phyloP scores from a whole-genome alignment of 2,113 vertebrate species.

The Rynchops niger region DNA sequence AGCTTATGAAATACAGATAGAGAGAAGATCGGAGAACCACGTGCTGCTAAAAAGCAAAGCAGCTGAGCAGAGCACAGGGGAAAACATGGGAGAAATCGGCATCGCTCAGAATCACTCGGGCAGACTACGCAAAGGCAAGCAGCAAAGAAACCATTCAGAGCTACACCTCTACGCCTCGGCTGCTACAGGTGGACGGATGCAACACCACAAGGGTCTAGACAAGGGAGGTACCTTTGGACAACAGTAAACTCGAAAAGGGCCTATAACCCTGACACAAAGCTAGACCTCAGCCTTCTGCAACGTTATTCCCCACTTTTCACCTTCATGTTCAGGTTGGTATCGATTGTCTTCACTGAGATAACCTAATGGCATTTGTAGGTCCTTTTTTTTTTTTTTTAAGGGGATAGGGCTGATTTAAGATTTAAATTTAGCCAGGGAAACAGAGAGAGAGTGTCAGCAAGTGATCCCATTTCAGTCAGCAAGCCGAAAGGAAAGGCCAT shows the following conservation, averaged over 20 bases:
- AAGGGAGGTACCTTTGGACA: neutral
- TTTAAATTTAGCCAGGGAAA: constrained; percentile 9
- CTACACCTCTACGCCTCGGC: neutral
- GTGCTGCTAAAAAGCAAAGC: neutral
- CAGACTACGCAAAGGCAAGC: neutral
- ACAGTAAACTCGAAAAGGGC: neutral
- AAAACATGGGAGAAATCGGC: neutral
- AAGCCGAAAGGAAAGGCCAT: neutral
- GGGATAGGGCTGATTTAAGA: neutral
- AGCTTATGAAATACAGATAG: neutral
- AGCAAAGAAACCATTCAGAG: neutral
- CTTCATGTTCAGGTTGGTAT: neutral
- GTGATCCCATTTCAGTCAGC: neutral
- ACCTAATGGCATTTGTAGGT: neutral
- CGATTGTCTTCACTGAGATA: neutral
- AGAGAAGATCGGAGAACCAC: neutral
- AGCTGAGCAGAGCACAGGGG: neutral
- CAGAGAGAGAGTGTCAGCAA: neutral
- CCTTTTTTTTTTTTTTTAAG: neutral
- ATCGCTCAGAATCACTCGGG: neutral
- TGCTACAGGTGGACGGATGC: neutral
- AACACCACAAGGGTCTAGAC: neutral
- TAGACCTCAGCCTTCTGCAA: neutral
- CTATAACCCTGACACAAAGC: neutral
- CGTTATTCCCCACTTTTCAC: neutral